A percentile compares a stretch with the other conserved stretches of the same genome.
Conservation (phyloP, 2,888 invertebrate species). For the Boloria euphrosyne region DNA sequence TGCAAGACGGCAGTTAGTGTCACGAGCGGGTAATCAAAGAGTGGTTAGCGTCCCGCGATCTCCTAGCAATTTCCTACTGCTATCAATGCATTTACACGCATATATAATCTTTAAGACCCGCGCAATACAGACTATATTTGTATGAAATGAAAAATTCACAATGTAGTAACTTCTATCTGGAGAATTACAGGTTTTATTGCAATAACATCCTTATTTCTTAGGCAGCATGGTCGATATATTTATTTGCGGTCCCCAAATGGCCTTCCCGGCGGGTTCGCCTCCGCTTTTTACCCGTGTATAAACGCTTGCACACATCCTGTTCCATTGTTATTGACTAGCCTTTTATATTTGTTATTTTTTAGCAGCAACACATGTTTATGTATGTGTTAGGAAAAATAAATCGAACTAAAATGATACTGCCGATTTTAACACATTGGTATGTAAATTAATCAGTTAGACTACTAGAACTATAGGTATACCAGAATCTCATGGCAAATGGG, state of each 20-base stretch:
- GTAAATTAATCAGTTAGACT: too few species aligned
- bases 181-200: slow-evolving; percentile 24
- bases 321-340: slow-evolving; percentile 39
- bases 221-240: slow-evolving; percentile 23
- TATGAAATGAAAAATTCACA: slow-evolving; percentile 25
- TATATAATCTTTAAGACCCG: slow-evolving; percentile 16
- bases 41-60: slow-evolving; percentile 47
- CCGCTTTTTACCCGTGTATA: slow-evolving; percentile 50
- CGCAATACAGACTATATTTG: slow-evolving; percentile 25
- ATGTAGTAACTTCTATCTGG: slow-evolving; percentile 27
- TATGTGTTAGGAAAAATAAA: slow-evolving; percentile 2
- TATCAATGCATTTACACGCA: slow-evolving; percentile 21
- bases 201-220: slow-evolving; percentile 21
- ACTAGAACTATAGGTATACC: too few species aligned
- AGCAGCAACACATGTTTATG: slow-evolving; percentile 5
- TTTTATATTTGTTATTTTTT: slow-evolving; percentile 35
- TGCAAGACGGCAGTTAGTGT: slow-evolving; percentile 42
- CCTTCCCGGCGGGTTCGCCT: slow-evolving; percentile 50
- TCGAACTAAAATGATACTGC: too few species aligned
- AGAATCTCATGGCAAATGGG: too few species aligned
- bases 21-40: slow-evolving; percentile 49
- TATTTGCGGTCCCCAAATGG: slow-evolving; percentile 50
- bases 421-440: too few species aligned
- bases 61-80: slow-evolving; percentile 51
- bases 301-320: slow-evolving; percentile 40